These are phyloP conservation scores for Sclerurus mexicanus DNA, from an alignment of 2,113 vertebrate genomes.

Conservation along the genomic window DNA sequence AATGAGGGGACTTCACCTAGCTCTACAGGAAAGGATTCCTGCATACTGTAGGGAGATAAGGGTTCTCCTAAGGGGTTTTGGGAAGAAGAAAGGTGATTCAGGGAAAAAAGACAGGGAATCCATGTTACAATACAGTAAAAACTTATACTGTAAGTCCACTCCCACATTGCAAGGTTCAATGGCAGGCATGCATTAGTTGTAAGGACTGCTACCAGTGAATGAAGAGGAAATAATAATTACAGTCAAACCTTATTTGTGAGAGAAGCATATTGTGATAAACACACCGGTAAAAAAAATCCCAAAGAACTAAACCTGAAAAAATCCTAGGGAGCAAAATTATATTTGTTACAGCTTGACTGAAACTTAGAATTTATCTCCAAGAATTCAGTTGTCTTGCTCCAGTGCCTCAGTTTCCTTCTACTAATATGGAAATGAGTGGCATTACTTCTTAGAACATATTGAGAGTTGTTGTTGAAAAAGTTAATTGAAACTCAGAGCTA, in stretches of 20 bases:
- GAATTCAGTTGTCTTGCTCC: neutral
- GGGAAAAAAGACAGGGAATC: too few relatives aligned
- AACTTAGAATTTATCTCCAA: neutral
- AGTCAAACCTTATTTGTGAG: neutral
- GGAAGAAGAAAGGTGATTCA: too few relatives aligned
- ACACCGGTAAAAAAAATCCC: neutral
- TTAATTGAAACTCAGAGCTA: neutral
- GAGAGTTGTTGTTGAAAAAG: neutral
- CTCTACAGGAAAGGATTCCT: too few relatives aligned
- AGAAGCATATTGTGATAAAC: neutral
- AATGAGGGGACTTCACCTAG: too few relatives aligned
- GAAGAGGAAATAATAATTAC: neutral
- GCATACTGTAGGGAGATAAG: too few relatives aligned
- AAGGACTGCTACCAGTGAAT: neutral
- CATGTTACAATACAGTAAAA: too few relatives aligned
- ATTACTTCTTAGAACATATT: neutral
- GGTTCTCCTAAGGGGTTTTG: too few relatives aligned
- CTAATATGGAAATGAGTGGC: neutral
- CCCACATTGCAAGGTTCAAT: neutral
- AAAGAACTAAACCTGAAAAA: neutral
- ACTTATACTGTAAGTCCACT: too few relatives aligned
- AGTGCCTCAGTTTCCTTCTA: constrained; percentile 12
- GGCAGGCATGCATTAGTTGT: neutral
- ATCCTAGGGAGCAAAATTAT: neutral
- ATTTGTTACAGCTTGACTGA: neutral